A percentile compares a stretch with the other conserved stretches of the same genome.
These are phyloP conservation scores for Fulmarus glacialis DNA, from an alignment of 2,113 vertebrate genomes.

Conservation along the genomic window DNA sequence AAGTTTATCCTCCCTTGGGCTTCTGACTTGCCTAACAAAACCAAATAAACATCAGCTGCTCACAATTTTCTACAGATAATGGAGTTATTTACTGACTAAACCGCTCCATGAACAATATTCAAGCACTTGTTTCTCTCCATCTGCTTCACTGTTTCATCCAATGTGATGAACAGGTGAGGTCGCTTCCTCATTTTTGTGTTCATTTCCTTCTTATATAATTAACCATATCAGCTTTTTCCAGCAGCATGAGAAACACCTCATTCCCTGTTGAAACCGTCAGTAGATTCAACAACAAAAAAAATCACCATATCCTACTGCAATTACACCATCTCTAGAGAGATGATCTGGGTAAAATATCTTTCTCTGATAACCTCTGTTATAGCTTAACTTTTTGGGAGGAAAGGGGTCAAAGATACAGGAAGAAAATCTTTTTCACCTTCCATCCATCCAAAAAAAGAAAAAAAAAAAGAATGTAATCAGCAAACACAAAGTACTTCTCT, in stretches of 20 bases:
- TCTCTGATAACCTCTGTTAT: background rate
- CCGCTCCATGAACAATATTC: background rate
- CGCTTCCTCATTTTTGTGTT: background rate
- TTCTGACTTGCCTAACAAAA: background rate
- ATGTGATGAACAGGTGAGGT: background rate
- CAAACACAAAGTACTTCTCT: background rate
- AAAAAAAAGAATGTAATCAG: background rate
- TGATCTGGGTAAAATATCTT: background rate
- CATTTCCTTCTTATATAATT: background rate
- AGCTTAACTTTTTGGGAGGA: background rate
- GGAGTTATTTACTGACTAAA: background rate
- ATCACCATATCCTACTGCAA: background rate
- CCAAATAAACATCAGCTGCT: background rate
- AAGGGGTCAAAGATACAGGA: background rate
- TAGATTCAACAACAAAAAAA: background rate
- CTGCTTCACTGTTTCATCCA: background rate
- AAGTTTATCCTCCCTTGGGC: background rate
- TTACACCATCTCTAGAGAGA: background rate
- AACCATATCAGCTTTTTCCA: background rate
- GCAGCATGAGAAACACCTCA: background rate
- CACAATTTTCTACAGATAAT: background rate
- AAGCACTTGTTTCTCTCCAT: background rate
- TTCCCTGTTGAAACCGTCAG: background rate
- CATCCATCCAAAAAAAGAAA: background rate
- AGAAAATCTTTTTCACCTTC: background rate